These are phyloP conservation scores for Dicaeum eximium DNA, from an alignment of 2,113 vertebrate genomes.

Conservation along the genomic window DNA sequence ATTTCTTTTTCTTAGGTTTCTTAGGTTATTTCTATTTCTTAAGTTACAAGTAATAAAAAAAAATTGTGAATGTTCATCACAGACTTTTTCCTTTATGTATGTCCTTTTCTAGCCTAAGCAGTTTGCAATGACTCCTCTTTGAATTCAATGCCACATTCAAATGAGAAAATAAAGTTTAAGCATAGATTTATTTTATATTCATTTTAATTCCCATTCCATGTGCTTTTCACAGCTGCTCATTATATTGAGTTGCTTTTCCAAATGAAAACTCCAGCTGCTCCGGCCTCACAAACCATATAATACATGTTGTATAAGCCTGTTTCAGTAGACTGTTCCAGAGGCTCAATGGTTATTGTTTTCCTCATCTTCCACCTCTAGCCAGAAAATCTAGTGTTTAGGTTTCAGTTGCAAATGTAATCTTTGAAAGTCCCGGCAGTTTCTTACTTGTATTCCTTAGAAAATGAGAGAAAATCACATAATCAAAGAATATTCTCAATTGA, in stretches of 20 bases:
- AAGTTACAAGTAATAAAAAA: too few species aligned
- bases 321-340: background rate
- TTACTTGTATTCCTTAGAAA: background rate
- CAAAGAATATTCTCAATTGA: background rate
- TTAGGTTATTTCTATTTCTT: background rate
- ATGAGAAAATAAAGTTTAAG: background rate
- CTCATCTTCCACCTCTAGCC: background rate
- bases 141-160: background rate
- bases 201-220: constrained; percentile 23
- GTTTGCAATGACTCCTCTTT: background rate
- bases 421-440: background rate
- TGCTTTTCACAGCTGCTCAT: constrained; percentile 55
- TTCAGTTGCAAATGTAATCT: background rate
- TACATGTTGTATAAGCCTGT: background rate
- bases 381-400: background rate
- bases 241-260: constrained; percentile 42
- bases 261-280: constrained; percentile 56
- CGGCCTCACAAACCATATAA: background rate
- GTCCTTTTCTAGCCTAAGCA: background rate
- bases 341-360: background rate
- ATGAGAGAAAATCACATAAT: background rate
- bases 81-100: background rate
- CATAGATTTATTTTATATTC: constrained; percentile 7
- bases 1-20: background rate
- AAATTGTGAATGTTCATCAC: background rate